Evolutionary conservation across 1,140 invertebrate species (phyloP), one percentile per base, ranked within the genome.

Genomic region (Ectropis grisescens): DNA sequence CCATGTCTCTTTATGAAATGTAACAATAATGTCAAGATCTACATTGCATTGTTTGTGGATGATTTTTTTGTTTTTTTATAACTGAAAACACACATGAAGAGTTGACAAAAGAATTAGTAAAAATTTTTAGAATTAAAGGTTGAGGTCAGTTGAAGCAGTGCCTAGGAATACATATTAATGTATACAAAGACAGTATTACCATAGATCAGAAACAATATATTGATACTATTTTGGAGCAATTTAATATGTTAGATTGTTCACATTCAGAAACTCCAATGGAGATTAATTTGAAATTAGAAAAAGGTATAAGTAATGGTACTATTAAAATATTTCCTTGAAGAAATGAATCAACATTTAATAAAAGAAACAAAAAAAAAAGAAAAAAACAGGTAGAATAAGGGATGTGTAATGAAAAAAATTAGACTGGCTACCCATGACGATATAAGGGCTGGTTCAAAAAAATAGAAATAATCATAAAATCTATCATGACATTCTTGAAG

Each of bases 241-340:
- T 45, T 35, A 16, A 28, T 27, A 39, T 39, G 36, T n/a, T 8
- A 22, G 15, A 45, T 29, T 38, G 36, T 19, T 37, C 37, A 28
- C 15, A 11, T 27, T 19, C 16, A 11, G 16, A 34, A 2, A 45
- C 42, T 31, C 37, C 42, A 5, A 22, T 22, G 19, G 19, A 41
- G 13, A 15, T 22, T 7, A 37, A 37, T 23, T 42, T 37, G 29
- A 42, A 37, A 13, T n/a, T 37, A 29, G n/a, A n/a, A n/a, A n/a
- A n/a, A n/a, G n/a, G n/a, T n/a, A n/a, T n/a, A n/a, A n/a, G n/a
- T n/a, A n/a, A n/a, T n/a, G n/a, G n/a, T n/a, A n/a, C n/a, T n/a
- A n/a, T n/a, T n/a, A 25, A 32, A 28, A 37, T 36, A 14, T 33
- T 23, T 19, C 39, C 33, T 19, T 41, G 36, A 19, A 26, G 30